Evolutionary conservation across 2,113 vertebrate genomes (phyloP), one percentile per base, ranked within the genome.

Genomic region (Rynchops niger): DNA sequence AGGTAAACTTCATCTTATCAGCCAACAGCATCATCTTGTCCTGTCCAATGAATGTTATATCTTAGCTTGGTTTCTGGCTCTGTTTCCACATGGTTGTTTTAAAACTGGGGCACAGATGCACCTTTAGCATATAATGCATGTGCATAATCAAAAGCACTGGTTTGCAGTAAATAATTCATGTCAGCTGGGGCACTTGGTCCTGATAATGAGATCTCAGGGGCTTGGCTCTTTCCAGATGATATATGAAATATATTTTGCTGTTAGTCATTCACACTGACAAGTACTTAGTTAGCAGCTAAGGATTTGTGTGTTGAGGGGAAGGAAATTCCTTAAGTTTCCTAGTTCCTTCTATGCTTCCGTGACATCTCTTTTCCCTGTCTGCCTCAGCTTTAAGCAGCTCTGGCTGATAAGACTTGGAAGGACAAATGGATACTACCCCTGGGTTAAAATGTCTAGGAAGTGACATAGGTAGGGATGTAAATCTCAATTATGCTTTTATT

Each of bases 121-220:
- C 95, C 86, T 91, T 94, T 73, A 25, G 79, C 43, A 47, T 72
- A 21, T 70, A 93, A 85, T 92, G 80, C 69, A 30, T 91, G 86
- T 80, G 91, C 88, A 59, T 96, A 90, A 93, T 97, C 91, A 94
- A 81, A 96, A 94, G 84, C 91, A 82, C 65, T 80, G 96, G 71
- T 83, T 95, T 74, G 86, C 83, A 65, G 96, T 98, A 95, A 98
- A 98, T 98, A 97, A 98, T 98, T 97, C 93, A 97, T 97, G 95
- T 85, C 96, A 87, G 80, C 93, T 93, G 87, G 94, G 97, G 94
- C 90, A 59, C 95, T 81, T 86, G 88, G 94, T 88, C 71, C 82
- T 91, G 91, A 94, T 98, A 98, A 98, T 98, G 98, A 98, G 98
- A 91, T 98, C 98, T 98, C 98, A 73, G 84, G 98, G 97, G 98